Evolutionary conservation across 2,888 invertebrate species (phyloP), one percentile per base, ranked within the genome.

Genomic region (Unio delphinus): DNA sequence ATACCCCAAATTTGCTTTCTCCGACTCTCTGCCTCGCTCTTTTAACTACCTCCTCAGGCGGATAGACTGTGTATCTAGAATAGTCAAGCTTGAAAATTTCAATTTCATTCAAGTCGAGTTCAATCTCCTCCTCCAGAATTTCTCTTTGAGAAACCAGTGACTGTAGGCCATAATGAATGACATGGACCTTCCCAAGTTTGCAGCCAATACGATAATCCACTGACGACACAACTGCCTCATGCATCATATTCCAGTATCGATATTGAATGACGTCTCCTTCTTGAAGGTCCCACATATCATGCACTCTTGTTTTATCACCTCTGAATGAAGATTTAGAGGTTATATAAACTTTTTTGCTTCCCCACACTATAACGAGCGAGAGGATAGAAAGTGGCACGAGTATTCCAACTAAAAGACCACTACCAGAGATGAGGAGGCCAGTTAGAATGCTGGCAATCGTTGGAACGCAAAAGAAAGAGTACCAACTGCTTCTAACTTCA

Each of bases 1-100:
- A 55, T 1, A 71, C 15, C 15, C 70, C 66, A 57, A 64, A 74
- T 55, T 74, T 71, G 8, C 61, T 71, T 59, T 74, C 74, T 3
- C 74, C 74, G 20, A 74, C 54, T 54, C 74, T 59, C 28, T 74
- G 59, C 18, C 69, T 56, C 2, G 74, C 74, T 58, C 74, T 55
- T n/a, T 55, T 30, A n/a, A 74, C 59, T 6, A 73, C 73, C n/a
- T 64, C 58, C 30, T 70, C 70, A 26, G 68, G 68, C 7, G 34
- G 17, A 55, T 73, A 56, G 11, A 63, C 45, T 4, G 65, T 68
- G 26, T 62, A 66, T 1, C 28, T 23, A 7, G 55, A 45, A 55
- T 65, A 65, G n/a, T 68, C 68, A 62, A 69, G 69, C 15, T 26
- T 23, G 15, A 55, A 60, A 6, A 71, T 55, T 34, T 54, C 26